Conservation (phyloP, 1,140 invertebrate genomes). For the Drosophila nasuta region DNA sequence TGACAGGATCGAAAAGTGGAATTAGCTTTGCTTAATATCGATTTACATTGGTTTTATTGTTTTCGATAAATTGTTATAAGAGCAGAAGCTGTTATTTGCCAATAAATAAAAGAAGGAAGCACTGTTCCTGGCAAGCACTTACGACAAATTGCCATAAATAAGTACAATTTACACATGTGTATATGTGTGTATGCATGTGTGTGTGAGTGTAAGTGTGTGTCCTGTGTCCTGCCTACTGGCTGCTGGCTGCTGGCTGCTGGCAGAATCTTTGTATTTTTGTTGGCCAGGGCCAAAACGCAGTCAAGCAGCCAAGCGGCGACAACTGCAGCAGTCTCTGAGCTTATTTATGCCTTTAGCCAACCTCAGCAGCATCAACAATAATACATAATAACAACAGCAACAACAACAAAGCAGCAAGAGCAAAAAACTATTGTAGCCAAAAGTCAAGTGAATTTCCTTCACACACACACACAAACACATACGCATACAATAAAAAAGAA, state of each 20-base stretch:
- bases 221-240: constrained; percentile 23
- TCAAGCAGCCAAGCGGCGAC: constrained; percentile 63
- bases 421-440: constrained; percentile 69
- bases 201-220: constrained; percentile 14
- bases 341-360: constrained; percentile 71
- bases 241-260: constrained; percentile 68
- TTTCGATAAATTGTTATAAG: constrained; percentile 4
- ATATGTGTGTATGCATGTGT: neutral
- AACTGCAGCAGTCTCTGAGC: constrained; percentile 69
- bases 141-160: constrained; percentile 79
- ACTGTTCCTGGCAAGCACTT: constrained; percentile 64
- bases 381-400: constrained; percentile 42
- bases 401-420: constrained; percentile 19
- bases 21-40: neutral
- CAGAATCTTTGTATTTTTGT: constrained; percentile 45
- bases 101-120: constrained; percentile 49
- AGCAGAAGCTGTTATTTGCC: constrained; percentile 5
- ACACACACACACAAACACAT: constrained; percentile 17
- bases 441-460: constrained; percentile 80
- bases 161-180: constrained; percentile 32
- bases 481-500: neutral
- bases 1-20: too few relatives aligned
- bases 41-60: constrained; percentile 4
- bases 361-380: constrained; percentile 39
- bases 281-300: constrained; percentile 56